Evolutionary conservation across 2,113 vertebrate species (phyloP).

Genomic region (Cebus imitator): DNA sequence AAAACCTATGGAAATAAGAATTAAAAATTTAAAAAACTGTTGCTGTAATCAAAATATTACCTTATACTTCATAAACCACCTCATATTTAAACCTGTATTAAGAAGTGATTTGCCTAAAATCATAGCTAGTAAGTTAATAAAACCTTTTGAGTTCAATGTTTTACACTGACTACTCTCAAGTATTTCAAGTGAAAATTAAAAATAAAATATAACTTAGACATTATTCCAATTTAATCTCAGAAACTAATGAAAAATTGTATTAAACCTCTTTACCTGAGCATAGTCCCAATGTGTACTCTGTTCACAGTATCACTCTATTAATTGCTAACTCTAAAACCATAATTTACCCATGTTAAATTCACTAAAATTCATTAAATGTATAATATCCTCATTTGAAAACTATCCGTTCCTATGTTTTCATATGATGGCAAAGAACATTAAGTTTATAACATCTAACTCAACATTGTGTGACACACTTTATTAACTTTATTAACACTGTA

Average conservation of each 20-base stretch:
- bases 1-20: no score
- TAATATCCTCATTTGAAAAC: background rate
- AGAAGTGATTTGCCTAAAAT: background rate
- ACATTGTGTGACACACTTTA: background rate
- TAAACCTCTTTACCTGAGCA: background rate
- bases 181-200: background rate
- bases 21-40: fast-evolving
- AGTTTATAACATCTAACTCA: background rate
- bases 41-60: fast-evolving
- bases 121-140: no score
- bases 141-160: background rate
- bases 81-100: background rate
- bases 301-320: background rate
- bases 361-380: background rate
- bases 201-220: background rate
- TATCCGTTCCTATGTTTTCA: background rate
- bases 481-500: no score
- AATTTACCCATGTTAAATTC: background rate
- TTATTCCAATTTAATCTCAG: background rate
- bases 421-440: background rate
- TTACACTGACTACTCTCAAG: background rate
- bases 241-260: background rate
- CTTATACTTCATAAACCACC: background rate
- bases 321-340: background rate
- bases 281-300: background rate